These are phyloP conservation scores for Tamias sibiricus DNA, from an alignment of 2,113 vertebrate species.

Conservation along the genomic window DNA sequence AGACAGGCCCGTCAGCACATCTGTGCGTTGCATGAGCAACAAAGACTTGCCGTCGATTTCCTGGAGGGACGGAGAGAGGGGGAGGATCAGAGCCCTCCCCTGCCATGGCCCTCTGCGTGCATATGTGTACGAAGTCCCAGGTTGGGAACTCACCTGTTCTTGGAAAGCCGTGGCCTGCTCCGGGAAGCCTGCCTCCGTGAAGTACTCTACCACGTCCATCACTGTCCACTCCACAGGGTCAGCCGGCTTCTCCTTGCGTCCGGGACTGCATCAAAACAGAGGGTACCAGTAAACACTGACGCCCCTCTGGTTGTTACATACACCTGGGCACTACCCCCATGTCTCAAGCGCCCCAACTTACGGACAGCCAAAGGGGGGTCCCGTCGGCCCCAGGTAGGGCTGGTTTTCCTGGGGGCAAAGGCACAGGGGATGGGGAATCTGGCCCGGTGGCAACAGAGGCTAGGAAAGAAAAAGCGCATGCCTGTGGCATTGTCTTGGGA, in stretches of 20 bases:
- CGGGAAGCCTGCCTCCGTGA: constrained; percentile 91
- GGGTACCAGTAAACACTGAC: neutral
- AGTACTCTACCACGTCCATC: constrained; percentile 92
- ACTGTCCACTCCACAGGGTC: constrained; percentile 92
- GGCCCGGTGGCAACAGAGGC: constrained; percentile 79
- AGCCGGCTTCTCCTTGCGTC: constrained; percentile 86
- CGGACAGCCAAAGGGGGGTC: constrained; percentile 82
- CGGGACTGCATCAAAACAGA: constrained; percentile 77
- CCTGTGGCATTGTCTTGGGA: neutral
- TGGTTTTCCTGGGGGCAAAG: constrained; percentile 85
- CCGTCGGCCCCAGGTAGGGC: constrained; percentile 80
- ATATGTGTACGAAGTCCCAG: neutral
- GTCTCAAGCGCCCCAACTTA: constrained; percentile 64
- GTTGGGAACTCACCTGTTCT: constrained; percentile 87
- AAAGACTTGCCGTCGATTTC: constrained; percentile 95
- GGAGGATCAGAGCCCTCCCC: neutral
- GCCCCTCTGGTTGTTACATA: neutral
- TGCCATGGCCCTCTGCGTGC: neutral
- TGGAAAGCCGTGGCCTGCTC: constrained; percentile 93
- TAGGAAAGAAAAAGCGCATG: constrained; percentile 5
- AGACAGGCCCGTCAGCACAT: constrained; percentile 93
- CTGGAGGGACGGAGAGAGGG: constrained; percentile 76
- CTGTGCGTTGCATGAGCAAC: constrained; percentile 94
- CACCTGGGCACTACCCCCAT: neutral
- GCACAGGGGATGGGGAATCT: constrained; percentile 83